Conservation (phyloP, 2,113 vertebrate genomes). For the Carollia perspicillata region DNA sequence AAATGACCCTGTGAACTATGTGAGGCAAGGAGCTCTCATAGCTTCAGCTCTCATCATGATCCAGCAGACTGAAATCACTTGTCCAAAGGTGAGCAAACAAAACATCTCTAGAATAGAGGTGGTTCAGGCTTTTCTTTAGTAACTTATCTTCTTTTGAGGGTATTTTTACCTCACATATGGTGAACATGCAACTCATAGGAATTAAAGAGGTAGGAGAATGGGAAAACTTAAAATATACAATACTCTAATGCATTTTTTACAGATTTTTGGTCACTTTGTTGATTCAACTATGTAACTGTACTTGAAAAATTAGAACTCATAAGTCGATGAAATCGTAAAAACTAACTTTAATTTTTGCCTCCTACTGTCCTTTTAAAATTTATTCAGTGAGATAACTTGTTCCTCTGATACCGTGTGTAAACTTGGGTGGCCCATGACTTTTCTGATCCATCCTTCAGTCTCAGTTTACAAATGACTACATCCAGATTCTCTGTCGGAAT, state of each 20-base stretch:
- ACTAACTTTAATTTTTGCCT: constrained; percentile 2
- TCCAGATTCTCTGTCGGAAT: background rate
- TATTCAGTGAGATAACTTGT: background rate
- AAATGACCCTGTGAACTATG: constrained; percentile 98
- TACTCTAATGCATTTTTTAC: background rate
- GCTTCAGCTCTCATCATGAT: constrained; percentile 98
- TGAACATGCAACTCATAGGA: background rate
- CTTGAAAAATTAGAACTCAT: background rate
- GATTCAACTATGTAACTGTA: background rate
- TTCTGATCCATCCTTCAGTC: background rate
- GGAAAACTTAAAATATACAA: background rate
- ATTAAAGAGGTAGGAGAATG: background rate
- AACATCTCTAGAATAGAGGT: background rate
- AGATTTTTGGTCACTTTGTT: constrained; percentile 16
- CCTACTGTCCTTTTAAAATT: background rate
- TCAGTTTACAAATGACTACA: background rate
- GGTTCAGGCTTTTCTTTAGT: background rate
- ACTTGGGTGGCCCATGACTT: background rate
- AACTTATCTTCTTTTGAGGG: background rate
- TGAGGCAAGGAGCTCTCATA: constrained; percentile 97
- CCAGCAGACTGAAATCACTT: constrained; percentile 97
- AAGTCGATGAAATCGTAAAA: background rate
- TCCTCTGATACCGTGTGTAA: background rate
- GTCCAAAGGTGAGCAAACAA: constrained; percentile 91
- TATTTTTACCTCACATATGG: background rate